Evolutionary conservation across 37 sponge, comb jelly and placozoan genomes (phyloP), one percentile per base, ranked within the genome.

Genomic region (Cliona cf. orientalis): DNA sequence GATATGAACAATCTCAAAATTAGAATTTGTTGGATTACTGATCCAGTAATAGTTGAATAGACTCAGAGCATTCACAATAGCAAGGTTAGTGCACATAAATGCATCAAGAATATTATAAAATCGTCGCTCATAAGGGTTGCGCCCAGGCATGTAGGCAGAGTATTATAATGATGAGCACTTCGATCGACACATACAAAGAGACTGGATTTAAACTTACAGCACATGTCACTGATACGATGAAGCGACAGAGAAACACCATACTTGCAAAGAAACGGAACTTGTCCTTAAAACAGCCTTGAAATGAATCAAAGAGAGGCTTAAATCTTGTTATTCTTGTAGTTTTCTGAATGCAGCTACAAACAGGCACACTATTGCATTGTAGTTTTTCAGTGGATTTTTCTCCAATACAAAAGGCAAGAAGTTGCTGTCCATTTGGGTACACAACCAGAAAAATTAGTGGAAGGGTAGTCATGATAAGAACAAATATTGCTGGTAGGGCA

Each of bases 211-310:
- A 12, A 42, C 65, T 19, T 9, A 72, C 34, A 5, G 63, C 73
- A 70, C 59, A 58, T 6, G 44, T 25, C 14, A 59, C 58, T 6
- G 73, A 22, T 22, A 57, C 71, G 11, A 28, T 33, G 2, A 81
- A 42, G 2, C 82, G 72, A 28, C 65, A 81, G 5, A 81, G 5
- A 42, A 81, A 81, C 3, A 38, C 58, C 2, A 81, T 19, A 2
- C 73, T 73, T 40, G 72, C 82, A 71, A 81, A 81, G 45, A 69
- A 81, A 9, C 82, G 82, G 21, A 14, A 60, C 26, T 70, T 38
- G 53, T 81, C 65, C 33, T 81, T 81, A 33, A 32, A 81, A 34
- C 72, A 81, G 12, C 72, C 31, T 64, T 81, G 73, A 37, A 81
- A 71, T 34, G 82, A 40, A 58, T 81, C 82, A 53, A 71, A 39